These are phyloP conservation scores for Varroa destructor DNA, from an alignment of 1,140 invertebrate genomes.

Conservation along the genomic window DNA sequence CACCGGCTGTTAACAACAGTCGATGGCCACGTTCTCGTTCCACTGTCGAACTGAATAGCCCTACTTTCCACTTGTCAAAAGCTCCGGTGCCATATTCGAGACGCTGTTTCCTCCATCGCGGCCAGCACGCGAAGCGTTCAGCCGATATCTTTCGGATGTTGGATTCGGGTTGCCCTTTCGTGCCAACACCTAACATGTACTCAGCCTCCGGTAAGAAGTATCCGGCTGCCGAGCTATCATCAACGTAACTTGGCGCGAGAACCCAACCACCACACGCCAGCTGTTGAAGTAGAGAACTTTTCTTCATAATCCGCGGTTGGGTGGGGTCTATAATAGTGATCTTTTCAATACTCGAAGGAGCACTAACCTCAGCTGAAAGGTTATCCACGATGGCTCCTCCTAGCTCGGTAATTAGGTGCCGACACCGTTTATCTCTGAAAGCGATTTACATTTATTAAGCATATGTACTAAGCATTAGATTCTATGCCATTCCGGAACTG, in stretches of 20 bases:
- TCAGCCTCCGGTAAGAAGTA: neutral
- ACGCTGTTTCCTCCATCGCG: conserved; percentile 1
- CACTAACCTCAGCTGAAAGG: too few species aligned
- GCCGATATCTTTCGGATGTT: neutral
- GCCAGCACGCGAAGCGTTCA: conserved; percentile 15
- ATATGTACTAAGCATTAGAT: too few species aligned
- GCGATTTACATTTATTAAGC: too few species aligned
- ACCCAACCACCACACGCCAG: conserved; percentile 12
- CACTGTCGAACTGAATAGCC: neutral
- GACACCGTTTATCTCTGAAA: too few species aligned
- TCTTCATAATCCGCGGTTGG: conserved; percentile 1
- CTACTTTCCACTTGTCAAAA: conserved; percentile 8
- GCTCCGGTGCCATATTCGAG: conserved; percentile 7
- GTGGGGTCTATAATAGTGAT: neutral
- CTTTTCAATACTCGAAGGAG: too few species aligned
- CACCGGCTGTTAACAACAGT: neutral
- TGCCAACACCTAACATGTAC: conserved; percentile 1
- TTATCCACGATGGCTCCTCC: too few species aligned
- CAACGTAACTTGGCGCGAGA: neutral
- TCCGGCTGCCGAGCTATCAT: neutral
- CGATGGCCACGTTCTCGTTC: conserved; percentile 22
- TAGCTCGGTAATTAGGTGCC: too few species aligned
- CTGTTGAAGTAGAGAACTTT: conserved; percentile 17
- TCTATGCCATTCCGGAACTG: too few species aligned
- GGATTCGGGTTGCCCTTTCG: neutral